Conservation (phyloP, 2,888 invertebrate genomes). For the Empis stercorea region DNA sequence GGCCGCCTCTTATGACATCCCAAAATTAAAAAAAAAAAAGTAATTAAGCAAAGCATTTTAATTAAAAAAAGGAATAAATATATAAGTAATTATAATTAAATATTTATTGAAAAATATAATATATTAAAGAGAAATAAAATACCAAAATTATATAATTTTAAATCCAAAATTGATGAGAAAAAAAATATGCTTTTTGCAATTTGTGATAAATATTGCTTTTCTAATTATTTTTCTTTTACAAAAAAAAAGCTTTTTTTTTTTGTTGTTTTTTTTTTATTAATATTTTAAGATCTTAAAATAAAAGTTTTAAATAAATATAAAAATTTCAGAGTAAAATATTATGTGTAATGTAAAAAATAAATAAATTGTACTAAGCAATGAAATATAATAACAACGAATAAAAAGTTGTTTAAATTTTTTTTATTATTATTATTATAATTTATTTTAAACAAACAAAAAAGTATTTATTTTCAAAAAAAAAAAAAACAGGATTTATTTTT, state of each 20-base stretch:
- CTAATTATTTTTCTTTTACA: neutral
- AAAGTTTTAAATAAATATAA: neutral
- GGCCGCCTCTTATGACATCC: slow-evolving; percentile 15
- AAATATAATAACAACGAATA: neutral
- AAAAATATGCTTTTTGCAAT: neutral
- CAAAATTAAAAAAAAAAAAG: neutral
- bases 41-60: neutral
- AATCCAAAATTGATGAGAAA: no score
- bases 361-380: neutral
- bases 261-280: neutral
- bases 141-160: no score
- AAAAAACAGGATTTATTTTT: no score
- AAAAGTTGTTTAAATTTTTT: neutral
- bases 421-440: no score
- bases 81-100: neutral
- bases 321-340: neutral
- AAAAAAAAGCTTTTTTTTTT: neutral
- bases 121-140: no score
- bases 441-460: no score
- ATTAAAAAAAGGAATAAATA: neutral
- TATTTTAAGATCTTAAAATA: neutral
- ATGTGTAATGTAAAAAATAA: neutral
- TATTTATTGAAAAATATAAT: no score
- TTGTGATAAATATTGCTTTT: neutral
- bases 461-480: no score